Evolutionary conservation across 1,140 invertebrate species (phyloP).

Genomic region (Whitmania pigra): DNA sequence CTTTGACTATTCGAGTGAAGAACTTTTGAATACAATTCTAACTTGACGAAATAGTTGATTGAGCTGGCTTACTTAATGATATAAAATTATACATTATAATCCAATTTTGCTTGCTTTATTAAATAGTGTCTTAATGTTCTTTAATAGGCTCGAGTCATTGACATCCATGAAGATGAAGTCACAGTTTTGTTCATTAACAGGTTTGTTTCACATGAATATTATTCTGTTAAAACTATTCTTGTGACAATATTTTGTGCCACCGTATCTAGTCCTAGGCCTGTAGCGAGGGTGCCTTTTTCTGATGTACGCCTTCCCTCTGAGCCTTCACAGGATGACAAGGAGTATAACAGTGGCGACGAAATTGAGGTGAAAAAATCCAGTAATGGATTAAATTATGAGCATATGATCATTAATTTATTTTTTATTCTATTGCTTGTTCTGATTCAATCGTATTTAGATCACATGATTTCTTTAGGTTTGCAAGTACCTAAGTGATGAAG

Average conservation of each 20-base stretch:
- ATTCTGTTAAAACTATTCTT: neutral
- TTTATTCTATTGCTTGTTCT: neutral
- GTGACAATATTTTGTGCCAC: neutral
- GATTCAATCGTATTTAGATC: neutral
- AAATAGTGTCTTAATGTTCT: neutral
- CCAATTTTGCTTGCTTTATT: neutral
- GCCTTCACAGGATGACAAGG: neutral
- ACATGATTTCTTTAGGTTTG: conserved; percentile 49
- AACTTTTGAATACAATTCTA: neutral
- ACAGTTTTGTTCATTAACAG: neutral
- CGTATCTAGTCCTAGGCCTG: conserved; percentile 12
- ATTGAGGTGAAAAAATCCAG: neutral
- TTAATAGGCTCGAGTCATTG: neutral
- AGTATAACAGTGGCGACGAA: neutral
- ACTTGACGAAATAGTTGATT: too few relatives aligned
- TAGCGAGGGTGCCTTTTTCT: conserved; percentile 3
- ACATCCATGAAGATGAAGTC: neutral
- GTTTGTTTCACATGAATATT: neutral
- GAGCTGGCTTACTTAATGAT: too few relatives aligned
- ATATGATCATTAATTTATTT: neutral
- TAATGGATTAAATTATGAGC: neutral
- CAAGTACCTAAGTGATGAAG: conserved; percentile 68
- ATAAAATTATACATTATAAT: too few relatives aligned
- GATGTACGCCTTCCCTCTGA: conserved; percentile 12
- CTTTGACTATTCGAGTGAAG: neutral